These are phyloP conservation scores for Danaus chrysippus DNA, from an alignment of 2,888 invertebrate genomes.

Conservation along the genomic window DNA sequence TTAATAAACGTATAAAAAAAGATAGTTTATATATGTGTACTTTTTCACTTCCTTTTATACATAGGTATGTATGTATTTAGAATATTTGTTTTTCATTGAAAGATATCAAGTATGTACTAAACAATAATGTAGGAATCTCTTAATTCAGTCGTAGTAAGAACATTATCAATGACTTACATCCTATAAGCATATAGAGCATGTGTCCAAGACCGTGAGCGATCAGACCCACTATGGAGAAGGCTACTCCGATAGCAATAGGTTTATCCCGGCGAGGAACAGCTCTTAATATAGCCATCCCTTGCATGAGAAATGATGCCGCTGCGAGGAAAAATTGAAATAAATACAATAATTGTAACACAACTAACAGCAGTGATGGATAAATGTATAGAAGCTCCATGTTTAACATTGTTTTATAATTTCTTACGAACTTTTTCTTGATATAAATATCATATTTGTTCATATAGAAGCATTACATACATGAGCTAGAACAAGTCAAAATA, in stretches of 20 bases:
- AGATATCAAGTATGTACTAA: not conserved
- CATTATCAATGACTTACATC: constrained; percentile 46
- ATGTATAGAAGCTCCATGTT: too few relatives aligned
- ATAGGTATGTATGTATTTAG: too few relatives aligned
- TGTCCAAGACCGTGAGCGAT: constrained; percentile 52
- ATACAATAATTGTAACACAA: not conserved
- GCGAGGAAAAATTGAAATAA: constrained; percentile 20
- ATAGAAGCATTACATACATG: not conserved
- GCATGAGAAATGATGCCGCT: constrained; percentile 64
- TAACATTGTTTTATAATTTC: too few relatives aligned
- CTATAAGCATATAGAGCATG: constrained; percentile 54
- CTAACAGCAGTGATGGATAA: not conserved
- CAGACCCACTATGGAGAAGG: constrained; percentile 46
- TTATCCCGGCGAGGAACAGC: constrained; percentile 52
- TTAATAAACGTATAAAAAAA: too few relatives aligned
- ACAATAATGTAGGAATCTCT: not conserved
- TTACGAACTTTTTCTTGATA: too few relatives aligned
- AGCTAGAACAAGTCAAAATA: not conserved
- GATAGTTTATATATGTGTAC: too few relatives aligned
- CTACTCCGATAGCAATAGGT: constrained; percentile 50
- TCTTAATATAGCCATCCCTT: constrained; percentile 62
- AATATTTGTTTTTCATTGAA: not conserved
- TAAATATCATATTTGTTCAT: not conserved
- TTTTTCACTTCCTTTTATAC: too few relatives aligned
- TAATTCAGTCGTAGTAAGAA: not conserved